Conservation (phyloP, 2,113 vertebrate genomes). For the Sceloporus undulatus region DNA sequence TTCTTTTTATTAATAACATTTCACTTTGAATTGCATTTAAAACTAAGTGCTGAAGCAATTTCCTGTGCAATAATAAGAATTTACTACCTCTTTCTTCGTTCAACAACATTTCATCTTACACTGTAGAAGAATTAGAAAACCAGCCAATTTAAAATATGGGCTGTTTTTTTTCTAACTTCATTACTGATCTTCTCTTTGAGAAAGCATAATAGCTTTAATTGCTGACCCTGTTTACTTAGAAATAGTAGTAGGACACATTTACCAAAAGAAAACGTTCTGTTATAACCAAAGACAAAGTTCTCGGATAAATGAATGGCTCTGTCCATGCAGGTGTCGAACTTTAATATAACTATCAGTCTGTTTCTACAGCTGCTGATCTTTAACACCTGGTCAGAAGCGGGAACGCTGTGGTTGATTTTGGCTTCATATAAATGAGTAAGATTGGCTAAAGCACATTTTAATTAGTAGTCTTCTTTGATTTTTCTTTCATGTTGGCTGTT, state of each 20-base stretch:
- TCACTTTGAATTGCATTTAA: constrained; percentile 62
- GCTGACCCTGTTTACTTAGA: constrained; percentile 68
- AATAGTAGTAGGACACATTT: constrained; percentile 61
- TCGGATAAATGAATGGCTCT: constrained; percentile 37
- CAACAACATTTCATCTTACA: constrained; percentile 53
- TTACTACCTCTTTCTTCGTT: constrained; percentile 53
- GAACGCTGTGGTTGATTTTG: constrained; percentile 46
- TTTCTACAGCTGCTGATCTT: constrained; percentile 74
- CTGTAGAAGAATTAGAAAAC: constrained; percentile 49
- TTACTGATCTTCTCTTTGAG: constrained; percentile 42
- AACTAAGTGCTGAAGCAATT: constrained; percentile 56
- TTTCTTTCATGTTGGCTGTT: constrained; percentile 22
- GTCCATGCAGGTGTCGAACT: constrained; percentile 53
- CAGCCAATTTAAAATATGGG: constrained; percentile 54
- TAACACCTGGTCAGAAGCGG: constrained; percentile 45
- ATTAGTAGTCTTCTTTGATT: constrained; percentile 45
- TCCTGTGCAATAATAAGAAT: constrained; percentile 64
- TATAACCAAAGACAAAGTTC: constrained; percentile 58
- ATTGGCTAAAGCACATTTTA: constrained; percentile 41
- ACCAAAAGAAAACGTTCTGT: constrained; percentile 42
- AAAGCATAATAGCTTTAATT: constrained; percentile 66
- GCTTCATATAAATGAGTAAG: constrained; percentile 30
- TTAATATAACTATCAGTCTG: constrained; percentile 44
- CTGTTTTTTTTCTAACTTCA: constrained; percentile 36
- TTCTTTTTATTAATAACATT: constrained; percentile 63